Evolutionary conservation across 92 coral and sea anemone species (phyloP).

Genomic region (Epizoanthus stellaris): DNA sequence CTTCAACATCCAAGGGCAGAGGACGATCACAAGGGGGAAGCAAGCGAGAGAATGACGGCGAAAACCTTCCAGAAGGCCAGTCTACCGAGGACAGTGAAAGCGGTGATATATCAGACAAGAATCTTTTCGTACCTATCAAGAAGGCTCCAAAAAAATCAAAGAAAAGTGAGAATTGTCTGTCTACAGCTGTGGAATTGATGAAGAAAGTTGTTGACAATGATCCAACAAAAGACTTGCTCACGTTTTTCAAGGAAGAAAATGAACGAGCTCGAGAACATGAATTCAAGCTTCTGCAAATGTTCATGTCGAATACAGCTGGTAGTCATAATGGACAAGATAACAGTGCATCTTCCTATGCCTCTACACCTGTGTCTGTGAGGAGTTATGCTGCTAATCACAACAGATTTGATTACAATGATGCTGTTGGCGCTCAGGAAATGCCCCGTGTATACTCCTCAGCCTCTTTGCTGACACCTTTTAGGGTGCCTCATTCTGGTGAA

Average conservation of each 20-base stretch:
- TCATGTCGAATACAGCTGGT: constrained; percentile 26
- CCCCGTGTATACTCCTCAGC: neutral
- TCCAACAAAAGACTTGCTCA: constrained; percentile 48
- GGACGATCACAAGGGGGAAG: neutral
- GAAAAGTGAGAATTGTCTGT: constrained; percentile 10
- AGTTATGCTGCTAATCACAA: neutral
- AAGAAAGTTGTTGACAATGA: constrained; percentile 42
- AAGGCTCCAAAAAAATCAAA: constrained; percentile 23
- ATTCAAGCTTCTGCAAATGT: constrained; percentile 46
- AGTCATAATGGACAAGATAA: constrained; percentile 21
- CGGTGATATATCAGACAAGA: constrained; percentile 5
- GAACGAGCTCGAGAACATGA: constrained; percentile 49
- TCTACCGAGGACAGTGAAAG: constrained; percentile 33
- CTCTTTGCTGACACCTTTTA: neutral
- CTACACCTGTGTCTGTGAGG: constrained; percentile 5
- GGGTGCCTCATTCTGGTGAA: constrained; percentile 16
- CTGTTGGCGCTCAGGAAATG: constrained; percentile 25
- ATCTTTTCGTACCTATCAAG: constrained; percentile 42
- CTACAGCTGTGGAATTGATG: constrained; percentile 31
- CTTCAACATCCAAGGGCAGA: constrained; percentile 27
- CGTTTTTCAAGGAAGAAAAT: constrained; percentile 40
- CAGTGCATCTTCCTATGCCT: neutral
- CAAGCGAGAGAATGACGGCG: constrained; percentile 41
- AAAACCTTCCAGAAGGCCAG: constrained; percentile 31
- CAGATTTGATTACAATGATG: constrained; percentile 6